A percentile compares a stretch with the other conserved stretches of the same genome.
These are phyloP conservation scores for Cardiocondyla obscurior DNA, from an alignment of 1,140 invertebrate species.

Conservation along the genomic window DNA sequence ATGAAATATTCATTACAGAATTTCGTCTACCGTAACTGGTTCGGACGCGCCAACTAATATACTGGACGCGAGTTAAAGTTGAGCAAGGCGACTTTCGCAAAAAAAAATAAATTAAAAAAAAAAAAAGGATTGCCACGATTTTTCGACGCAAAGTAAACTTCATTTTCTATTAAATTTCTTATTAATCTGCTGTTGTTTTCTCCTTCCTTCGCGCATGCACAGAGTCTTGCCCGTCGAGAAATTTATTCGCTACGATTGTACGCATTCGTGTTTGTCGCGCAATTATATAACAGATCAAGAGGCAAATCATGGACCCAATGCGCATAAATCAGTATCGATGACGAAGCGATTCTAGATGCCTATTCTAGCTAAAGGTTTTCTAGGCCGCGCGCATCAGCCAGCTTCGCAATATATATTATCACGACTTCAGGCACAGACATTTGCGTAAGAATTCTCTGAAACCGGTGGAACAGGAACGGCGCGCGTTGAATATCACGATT, in stretches of 20 bases:
- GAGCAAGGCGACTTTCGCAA: background rate
- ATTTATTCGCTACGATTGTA: background rate
- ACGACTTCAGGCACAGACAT: conserved; percentile 8
- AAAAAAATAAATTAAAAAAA: no score
- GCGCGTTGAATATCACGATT: conserved; percentile 61
- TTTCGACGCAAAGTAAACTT: background rate
- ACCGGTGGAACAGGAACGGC: conserved; percentile 42
- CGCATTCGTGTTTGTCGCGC: background rate
- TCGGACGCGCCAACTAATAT: conserved; percentile 15
- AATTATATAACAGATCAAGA: conserved; percentile 14
- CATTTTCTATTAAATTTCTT: background rate
- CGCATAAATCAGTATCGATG: conserved; percentile 71
- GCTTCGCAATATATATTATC: conserved; percentile 55
- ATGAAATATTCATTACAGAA: conserved; percentile 62
- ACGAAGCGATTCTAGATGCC: conserved; percentile 59
- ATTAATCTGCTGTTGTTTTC: background rate
- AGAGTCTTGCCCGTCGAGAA: background rate
- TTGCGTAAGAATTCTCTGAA: conserved; percentile 49
- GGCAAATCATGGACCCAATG: conserved; percentile 14
- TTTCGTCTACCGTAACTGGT: conserved; percentile 21
- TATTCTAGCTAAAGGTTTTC: conserved; percentile 70
- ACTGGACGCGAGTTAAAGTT: conserved; percentile 12
- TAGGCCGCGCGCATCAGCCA: conserved; percentile 63
- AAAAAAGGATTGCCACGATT: background rate
- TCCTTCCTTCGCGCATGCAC: background rate